Evolutionary conservation across 2,113 vertebrate genomes (phyloP), one percentile per base, ranked within the genome.

Genomic region (Machaerirhynchus nigripectus): DNA sequence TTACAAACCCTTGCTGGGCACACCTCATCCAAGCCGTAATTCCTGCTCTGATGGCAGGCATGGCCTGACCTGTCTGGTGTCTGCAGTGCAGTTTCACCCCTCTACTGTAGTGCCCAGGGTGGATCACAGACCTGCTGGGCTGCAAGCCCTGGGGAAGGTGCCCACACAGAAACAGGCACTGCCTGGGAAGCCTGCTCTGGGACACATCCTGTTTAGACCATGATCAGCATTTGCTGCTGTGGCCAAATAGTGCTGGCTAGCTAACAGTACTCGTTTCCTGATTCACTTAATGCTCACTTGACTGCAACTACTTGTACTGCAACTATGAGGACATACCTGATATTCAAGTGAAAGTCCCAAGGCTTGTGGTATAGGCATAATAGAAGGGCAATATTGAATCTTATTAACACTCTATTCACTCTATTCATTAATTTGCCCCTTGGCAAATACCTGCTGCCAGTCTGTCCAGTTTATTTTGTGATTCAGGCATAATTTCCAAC

Each of bases 141-240:
- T 73, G 24, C 10, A 5, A 53, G 40, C 42, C 37, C 16, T 40
- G 28, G 5, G 21, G 6, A 19, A 11, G 13, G 11, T 60, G 40
- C 23, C 52, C 2, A 2, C 19, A 9, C 10, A 37, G 59, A 5
- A 26, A 30, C 8, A 8, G 30, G 16, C 15, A 31, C 13, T 5
- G 13, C 18, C 47, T 33, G 15, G 24, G 14, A 37, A 65, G 4
- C 33, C n/a, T 20, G 42, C 13, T 21, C 35, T 35, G 59, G 57
- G 44, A 52, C 23, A n/a, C 21, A 8, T 1, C 2, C 3, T 5
- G 1, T 5, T 50, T 27, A 53, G 28, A n/a, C 42, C 3, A 1
- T 11, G 44, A 14, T 83, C 44, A 40, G 31, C 28, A 2, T 31
- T 73, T 81, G 37, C 49, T 57, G 44, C 90, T 57, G 26, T 71